Conservation (phyloP, 2,888 invertebrate genomes). For the Ellobium chinense region DNA sequence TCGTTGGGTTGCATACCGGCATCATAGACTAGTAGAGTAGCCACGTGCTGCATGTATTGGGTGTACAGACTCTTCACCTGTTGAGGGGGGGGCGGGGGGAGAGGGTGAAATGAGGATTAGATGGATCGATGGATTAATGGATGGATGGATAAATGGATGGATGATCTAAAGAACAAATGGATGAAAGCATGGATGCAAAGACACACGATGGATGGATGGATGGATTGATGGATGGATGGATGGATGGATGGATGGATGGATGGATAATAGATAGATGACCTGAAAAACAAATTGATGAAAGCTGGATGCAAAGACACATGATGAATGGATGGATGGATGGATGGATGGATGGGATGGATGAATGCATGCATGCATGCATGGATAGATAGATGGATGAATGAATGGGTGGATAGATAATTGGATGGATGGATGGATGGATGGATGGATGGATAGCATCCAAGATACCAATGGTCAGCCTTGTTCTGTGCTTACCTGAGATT, state of each 20-base stretch:
- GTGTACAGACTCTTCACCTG: slow-evolving; percentile 66
- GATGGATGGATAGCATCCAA: neutral
- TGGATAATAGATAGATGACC: neutral
- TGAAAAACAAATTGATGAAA: neutral
- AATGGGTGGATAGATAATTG: neutral
- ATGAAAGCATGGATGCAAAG: neutral
- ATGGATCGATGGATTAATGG: neutral
- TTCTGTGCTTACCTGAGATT: too few species aligned
- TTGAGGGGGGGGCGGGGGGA: neutral
- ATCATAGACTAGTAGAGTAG: slow-evolving; percentile 62
- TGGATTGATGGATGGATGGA: neutral
- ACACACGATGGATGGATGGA: neutral
- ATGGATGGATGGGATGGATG: neutral
- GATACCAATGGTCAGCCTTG: too few species aligned
- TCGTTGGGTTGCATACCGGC: slow-evolving; percentile 60
- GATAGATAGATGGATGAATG: neutral
- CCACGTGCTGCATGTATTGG: slow-evolving; percentile 67
- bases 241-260: neutral
- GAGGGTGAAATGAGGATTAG: neutral
- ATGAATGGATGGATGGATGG: neutral
- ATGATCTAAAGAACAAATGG: neutral
- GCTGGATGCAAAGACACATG: too few species aligned
- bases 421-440: neutral
- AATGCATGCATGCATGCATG: neutral
- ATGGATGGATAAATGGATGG: too few species aligned